These are phyloP conservation scores for Synergus umbraculus DNA, from an alignment of 2,888 invertebrate genomes.

Conservation along the genomic window DNA sequence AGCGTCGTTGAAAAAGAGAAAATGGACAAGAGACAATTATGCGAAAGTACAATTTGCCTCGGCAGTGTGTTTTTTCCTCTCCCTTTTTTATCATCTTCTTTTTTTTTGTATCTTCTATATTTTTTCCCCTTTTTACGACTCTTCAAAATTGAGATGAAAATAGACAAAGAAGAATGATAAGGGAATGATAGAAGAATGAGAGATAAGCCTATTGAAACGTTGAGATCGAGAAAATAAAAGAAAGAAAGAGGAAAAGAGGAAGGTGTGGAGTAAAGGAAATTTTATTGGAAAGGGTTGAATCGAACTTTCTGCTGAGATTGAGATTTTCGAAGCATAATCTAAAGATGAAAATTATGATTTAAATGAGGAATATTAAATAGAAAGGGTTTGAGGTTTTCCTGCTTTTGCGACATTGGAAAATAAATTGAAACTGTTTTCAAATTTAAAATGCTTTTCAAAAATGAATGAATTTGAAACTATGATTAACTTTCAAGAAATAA, in stretches of 20 bases:
- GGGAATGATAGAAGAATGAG: conserved; percentile 35
- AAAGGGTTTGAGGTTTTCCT: background rate
- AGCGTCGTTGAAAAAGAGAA: conserved; percentile 19
- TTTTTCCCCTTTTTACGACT: conserved; percentile 19
- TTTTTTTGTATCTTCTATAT: background rate
- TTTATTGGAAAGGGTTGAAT: conserved; percentile 6
- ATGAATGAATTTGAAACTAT: no score
- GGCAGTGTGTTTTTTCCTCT: conserved; percentile 2
- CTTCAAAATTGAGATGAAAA: conserved; percentile 12
- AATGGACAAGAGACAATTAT: conserved; percentile 21
- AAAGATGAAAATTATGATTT: background rate
- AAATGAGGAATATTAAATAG: background rate
- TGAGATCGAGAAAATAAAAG: background rate
- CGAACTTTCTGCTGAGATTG: background rate
- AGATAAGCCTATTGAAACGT: conserved; percentile 25
- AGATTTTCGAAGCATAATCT: background rate
- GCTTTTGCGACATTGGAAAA: background rate
- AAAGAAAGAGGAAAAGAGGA: background rate
- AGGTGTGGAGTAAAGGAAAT: conserved; percentile 4
- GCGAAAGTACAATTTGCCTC: conserved; percentile 4
- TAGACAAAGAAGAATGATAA: conserved; percentile 10
- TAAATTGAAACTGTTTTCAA: background rate
- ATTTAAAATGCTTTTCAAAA: no score
- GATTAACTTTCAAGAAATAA: no score
- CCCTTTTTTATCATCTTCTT: conserved; percentile 30